A percentile compares a stretch with the other conserved stretches of the same genome.
Conservation (phyloP, 2,888 invertebrate genomes). For the Diplazon laetatorius region DNA sequence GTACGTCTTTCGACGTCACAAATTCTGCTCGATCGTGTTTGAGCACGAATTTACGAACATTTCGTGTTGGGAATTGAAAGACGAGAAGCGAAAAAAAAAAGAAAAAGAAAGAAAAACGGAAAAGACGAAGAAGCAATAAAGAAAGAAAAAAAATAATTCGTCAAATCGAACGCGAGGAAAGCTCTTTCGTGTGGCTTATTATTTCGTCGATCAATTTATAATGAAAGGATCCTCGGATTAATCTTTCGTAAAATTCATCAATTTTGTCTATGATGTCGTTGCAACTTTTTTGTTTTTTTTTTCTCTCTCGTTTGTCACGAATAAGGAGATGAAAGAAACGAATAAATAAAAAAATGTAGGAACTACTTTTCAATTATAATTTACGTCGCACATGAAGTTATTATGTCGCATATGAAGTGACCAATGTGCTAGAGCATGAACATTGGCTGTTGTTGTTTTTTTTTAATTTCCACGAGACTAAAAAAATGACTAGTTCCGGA, state of each 20-base stretch:
- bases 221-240: neutral
- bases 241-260: neutral
- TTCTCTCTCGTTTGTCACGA: too few relatives aligned
- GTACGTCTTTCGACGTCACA: constrained; percentile 21
- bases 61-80: constrained; percentile 15
- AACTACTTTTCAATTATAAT: neutral
- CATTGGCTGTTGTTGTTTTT: too few relatives aligned
- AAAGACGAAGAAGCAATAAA: too few relatives aligned
- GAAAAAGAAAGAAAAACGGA: constrained; percentile 13
- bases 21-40: constrained; percentile 23
- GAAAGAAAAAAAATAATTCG: neutral
- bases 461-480: too few relatives aligned
- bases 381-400: neutral
- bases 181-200: too few relatives aligned
- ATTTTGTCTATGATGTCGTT: neutral
- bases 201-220: neutral
- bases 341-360: neutral
- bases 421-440: too few relatives aligned
- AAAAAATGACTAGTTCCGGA: too few relatives aligned
- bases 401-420: neutral
- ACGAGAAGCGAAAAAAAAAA: too few relatives aligned
- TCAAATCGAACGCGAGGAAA: constrained; percentile 6
- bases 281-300: neutral
- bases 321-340: neutral
- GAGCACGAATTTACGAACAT: constrained; percentile 17